phyloP scores from a whole-genome alignment of 1,140 invertebrate species.

The Ostrea edulis region DNA sequence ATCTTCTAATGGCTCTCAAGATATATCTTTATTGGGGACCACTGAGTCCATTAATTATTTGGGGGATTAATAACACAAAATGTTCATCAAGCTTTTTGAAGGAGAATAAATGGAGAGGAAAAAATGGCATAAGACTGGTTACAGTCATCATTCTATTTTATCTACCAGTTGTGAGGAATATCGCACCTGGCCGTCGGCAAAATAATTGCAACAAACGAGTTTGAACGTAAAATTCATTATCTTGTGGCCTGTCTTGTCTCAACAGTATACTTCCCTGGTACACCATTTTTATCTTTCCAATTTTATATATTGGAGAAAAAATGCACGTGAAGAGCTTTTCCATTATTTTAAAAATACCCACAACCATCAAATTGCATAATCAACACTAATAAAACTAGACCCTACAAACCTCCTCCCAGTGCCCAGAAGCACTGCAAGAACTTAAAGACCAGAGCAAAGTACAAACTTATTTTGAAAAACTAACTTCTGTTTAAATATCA shows the following conservation, averaged over 20 bases:
- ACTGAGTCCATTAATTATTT: constrained; percentile 1
- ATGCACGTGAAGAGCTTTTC: not conserved
- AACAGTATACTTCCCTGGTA: constrained; percentile 29
- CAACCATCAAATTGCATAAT: not conserved
- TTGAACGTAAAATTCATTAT: constrained; percentile 36
- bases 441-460: not conserved
- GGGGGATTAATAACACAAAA: constrained; percentile 29
- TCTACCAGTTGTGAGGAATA: constrained; percentile 17
- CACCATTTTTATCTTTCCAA: not conserved
- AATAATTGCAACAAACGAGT: constrained; percentile 39
- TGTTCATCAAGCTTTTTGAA: constrained; percentile 22
- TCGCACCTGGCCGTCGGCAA: not conserved
- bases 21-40: constrained; percentile 18
- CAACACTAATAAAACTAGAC: not conserved
- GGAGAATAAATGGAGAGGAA: constrained; percentile 30
- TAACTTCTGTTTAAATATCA: constrained; percentile 19
- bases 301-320: constrained; percentile 12
- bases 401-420: not conserved
- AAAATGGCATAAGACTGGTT: not conserved
- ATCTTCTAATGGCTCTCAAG: not conserved
- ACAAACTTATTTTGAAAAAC: not conserved
- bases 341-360: not conserved
- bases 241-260: constrained; percentile 23
- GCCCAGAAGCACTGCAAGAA: not conserved
- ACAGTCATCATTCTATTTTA: constrained; percentile 18